phyloP scores from a whole-genome alignment of 2,797 vertebrate species.

The Limnodromus scolopaceus region DNA sequence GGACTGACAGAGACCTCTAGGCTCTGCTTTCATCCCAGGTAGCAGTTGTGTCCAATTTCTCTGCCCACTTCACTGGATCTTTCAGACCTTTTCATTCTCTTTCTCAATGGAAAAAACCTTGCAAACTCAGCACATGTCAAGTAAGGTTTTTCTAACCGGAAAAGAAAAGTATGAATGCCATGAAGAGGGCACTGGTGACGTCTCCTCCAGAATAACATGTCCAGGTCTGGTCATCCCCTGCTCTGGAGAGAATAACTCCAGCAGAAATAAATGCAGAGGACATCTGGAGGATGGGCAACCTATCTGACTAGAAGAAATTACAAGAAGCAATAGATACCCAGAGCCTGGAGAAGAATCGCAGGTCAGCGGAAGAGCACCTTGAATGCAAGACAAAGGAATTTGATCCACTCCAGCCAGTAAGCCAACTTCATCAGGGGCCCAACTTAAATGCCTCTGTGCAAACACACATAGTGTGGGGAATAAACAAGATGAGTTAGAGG shows the following conservation, averaged over 20 bases:
- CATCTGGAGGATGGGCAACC: neutral
- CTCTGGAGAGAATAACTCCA: neutral
- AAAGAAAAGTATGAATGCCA: neutral
- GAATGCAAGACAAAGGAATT: neutral
- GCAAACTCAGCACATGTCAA: neutral
- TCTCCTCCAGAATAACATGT: neutral
- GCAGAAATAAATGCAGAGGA: neutral
- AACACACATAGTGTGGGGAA: neutral
- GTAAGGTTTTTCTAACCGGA: neutral
- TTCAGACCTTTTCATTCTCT: neutral
- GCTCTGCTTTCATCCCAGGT: neutral
- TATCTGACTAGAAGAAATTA: neutral
- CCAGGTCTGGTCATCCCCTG: neutral
- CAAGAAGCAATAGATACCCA: neutral
- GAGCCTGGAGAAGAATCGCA: neutral
- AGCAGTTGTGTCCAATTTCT: neutral
- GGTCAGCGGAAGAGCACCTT: neutral
- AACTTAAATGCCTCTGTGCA: neutral
- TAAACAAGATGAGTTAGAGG: neutral
- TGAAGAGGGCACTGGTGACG: neutral
- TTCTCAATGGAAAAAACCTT: neutral
- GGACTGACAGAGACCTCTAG: neutral
- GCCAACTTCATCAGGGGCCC: neutral
- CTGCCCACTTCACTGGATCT: neutral
- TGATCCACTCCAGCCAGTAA: neutral